These are phyloP conservation scores for Cyanistes caeruleus DNA, from an alignment of 2,113 vertebrate species.

Conservation along the genomic window DNA sequence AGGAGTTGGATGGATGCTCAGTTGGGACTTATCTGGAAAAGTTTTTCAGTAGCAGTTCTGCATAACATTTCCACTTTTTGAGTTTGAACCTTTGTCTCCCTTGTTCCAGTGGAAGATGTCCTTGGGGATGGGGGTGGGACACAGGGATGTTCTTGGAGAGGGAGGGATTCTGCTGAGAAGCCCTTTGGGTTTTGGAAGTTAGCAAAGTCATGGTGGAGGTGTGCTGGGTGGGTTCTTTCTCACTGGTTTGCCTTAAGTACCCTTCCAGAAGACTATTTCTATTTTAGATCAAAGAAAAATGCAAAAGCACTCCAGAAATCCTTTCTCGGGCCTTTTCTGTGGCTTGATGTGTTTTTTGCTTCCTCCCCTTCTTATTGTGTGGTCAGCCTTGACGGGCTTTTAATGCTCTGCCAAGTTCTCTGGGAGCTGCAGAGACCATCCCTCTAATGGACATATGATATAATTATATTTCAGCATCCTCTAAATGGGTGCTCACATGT, in stretches of 20 bases:
- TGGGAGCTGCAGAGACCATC: neutral
- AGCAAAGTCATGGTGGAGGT: neutral
- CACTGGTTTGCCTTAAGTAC: neutral
- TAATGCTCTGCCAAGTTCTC: constrained; percentile 29
- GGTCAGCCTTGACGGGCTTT: constrained; percentile 26
- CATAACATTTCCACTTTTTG: neutral
- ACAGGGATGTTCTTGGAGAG: neutral
- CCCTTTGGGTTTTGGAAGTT: accelerated
- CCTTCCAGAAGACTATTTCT: neutral
- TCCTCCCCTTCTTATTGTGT: neutral
- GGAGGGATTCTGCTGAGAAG: neutral
- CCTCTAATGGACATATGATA: constrained; percentile 48
- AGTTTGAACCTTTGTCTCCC: neutral
- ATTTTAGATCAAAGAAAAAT: constrained; percentile 11
- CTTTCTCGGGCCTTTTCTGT: neutral
- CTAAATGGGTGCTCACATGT: neutral
- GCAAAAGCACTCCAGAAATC: neutral
- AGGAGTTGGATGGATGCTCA: neutral
- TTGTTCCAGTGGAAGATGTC: accelerated
- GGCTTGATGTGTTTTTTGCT: neutral
- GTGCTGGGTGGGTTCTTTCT: neutral
- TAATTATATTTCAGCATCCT: constrained; percentile 32
- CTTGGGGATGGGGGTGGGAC: neutral
- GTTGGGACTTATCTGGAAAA: neutral
- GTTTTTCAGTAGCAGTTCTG: neutral